Conservation (phyloP, 2,888 invertebrate species). For the Ethmia dodecea region DNA sequence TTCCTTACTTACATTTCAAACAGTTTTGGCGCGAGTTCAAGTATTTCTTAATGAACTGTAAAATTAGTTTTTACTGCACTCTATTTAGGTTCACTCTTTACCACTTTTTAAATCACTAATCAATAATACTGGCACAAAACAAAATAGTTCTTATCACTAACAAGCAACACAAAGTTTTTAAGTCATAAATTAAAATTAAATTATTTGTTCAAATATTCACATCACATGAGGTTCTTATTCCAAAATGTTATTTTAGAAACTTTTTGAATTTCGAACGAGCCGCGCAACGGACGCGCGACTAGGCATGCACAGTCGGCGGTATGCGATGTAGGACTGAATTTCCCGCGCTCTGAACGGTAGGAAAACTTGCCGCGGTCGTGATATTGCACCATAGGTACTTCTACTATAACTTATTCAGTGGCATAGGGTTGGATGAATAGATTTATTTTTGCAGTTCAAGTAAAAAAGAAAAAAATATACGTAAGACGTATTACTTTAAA, state of each 20-base stretch:
- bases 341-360: not conserved
- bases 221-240: too few species aligned
- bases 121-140: not conserved
- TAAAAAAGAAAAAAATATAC: too few species aligned
- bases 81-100: not conserved
- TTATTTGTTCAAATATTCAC: too few species aligned
- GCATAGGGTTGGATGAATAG: too few species aligned
- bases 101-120: not conserved
- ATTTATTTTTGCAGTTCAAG: too few species aligned
- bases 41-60: conserved; percentile 27
- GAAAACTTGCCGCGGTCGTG: not conserved
- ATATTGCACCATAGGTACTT: too few species aligned
- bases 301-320: conserved; percentile 13
- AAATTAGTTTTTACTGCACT: conserved; percentile 9
- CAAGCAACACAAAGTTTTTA: not conserved
- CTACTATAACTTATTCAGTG: too few species aligned
- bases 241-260: conserved; percentile 4
- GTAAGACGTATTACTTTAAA: too few species aligned
- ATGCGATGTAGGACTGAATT: conserved; percentile 13
- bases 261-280: conserved; percentile 10
- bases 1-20: conserved; percentile 10
- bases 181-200: too few species aligned
- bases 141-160: not conserved
- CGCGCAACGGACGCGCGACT: conserved; percentile 2
- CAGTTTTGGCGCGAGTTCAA: conserved; percentile 24